Evolutionary conservation across 2,113 vertebrate genomes (phyloP), one percentile per base, ranked within the genome.

Genomic region (Eulemur macaco): DNA sequence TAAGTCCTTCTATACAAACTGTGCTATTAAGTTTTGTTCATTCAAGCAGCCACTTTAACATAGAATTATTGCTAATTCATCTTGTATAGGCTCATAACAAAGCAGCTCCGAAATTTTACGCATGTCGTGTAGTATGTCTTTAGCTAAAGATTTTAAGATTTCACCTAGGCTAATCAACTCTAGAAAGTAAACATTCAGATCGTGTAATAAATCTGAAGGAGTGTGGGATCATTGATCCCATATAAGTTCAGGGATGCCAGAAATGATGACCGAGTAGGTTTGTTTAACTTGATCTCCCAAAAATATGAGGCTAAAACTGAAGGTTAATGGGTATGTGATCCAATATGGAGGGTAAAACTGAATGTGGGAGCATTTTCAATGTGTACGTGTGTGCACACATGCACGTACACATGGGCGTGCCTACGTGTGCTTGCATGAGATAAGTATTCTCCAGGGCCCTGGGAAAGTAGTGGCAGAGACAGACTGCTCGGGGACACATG

Each of bases 111-210:
- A 77, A 93, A 76, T 6, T 83, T 1, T 56, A 73, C 64, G 47
- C 25, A 91, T 27, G 2, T 37, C 54, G 25, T 31, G 63, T n/a
- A 64, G 8, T 60, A 45, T 64, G 13, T 37, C 8, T 91, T 81
- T 21, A 89, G 10, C 5, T 92, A 27, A 88, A 88, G 86, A 80
- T 54, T 91, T 84, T 78, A 85, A 84, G 27, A 86, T 93, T 60
- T 66, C 18, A 63, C 42, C 23, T 52, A 60, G 25, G 47, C 31
- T 71, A 86, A 47, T 56, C 8, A 66, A 64, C 12, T 13, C 66
- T 82, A 91, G 5, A 94, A 91, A 73, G 37, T 82, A 88, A 90
- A 82, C 77, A 86, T 60, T 85, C 47, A 92, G 29, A 31, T 73
- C 34, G 47, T 80, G 37, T 45, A 64, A 91, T 83, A 66, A 87